A percentile compares a stretch with the other conserved stretches of the same genome.
Evolutionary conservation across 1,140 invertebrate species (phyloP).

Genomic region (Brachionus asplanchnoidis): DNA sequence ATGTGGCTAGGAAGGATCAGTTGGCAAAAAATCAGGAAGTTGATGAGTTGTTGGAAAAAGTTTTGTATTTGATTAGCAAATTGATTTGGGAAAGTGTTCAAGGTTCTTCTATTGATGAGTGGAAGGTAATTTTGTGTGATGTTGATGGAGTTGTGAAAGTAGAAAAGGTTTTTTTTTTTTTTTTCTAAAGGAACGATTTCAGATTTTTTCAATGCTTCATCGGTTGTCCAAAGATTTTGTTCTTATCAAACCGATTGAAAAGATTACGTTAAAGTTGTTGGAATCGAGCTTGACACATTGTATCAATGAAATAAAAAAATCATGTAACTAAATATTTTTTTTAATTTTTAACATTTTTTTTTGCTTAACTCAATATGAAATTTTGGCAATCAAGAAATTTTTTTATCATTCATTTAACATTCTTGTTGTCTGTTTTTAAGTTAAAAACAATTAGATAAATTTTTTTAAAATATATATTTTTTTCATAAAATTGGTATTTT

Average conservation of each 20-base stretch:
- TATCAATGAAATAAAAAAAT: conserved; percentile 61
- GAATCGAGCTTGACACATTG: conserved; percentile 64
- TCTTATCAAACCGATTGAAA: conserved; percentile 61
- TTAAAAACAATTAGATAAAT: too few species aligned
- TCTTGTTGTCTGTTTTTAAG: too few species aligned
- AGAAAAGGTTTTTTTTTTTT: too few species aligned
- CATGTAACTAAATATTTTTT: conserved; percentile 47
- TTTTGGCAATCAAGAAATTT: too few species aligned
- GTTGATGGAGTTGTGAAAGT: too few species aligned
- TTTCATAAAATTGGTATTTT: too few species aligned
- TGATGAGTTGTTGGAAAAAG: conserved; percentile 2
- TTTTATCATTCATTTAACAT: too few species aligned
- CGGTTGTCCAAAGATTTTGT: conserved; percentile 62
- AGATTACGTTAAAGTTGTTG: conserved; percentile 62
- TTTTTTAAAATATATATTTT: too few species aligned
- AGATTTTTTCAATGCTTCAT: conserved; percentile 64
- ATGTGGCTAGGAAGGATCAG: conserved; percentile 49
- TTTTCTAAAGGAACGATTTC: conserved; percentile 59
- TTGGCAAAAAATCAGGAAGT: neutral
- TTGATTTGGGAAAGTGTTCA: conserved; percentile 65
- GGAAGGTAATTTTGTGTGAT: conserved; percentile 57
- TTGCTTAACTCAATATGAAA: neutral
- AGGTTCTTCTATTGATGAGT: conserved; percentile 60
- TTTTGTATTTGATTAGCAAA: conserved; percentile 46
- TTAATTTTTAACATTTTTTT: neutral